Percentiles rank a stretch among this genome's conserved stretches.
These are phyloP conservation scores for Mastacembelus armatus DNA, from an alignment of 2,797 vertebrate species.

Conservation along the genomic window DNA sequence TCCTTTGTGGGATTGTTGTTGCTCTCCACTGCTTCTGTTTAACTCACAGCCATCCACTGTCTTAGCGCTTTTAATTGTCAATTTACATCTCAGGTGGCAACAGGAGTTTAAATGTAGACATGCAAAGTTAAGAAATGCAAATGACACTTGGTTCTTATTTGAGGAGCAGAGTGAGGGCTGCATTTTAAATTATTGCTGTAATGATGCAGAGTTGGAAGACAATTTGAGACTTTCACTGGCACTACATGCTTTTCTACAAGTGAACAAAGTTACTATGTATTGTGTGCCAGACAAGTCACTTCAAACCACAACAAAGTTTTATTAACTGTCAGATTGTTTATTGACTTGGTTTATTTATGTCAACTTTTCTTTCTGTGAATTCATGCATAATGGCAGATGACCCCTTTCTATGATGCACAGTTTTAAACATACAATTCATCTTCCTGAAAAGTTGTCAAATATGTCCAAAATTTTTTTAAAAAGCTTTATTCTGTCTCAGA, in stretches of 20 bases:
- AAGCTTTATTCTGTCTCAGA: constrained; percentile 41
- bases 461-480: constrained; percentile 31
- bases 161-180: constrained; percentile 9
- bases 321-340: constrained; percentile 44
- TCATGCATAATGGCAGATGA: constrained; percentile 56
- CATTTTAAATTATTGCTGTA: constrained; percentile 37
- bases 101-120: constrained; percentile 35
- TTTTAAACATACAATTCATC: constrained; percentile 37
- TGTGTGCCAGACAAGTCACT: constrained; percentile 28
- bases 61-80: constrained; percentile 45
- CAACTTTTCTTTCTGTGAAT: constrained; percentile 48
- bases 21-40: constrained; percentile 19
- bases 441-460: constrained; percentile 46
- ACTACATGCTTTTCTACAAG: constrained; percentile 31
- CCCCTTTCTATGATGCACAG: constrained; percentile 31
- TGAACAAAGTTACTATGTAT: constrained; percentile 55
- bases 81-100: constrained; percentile 44
- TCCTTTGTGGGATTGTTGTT: constrained; percentile 25
- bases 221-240: constrained; percentile 37
- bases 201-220: constrained; percentile 41
- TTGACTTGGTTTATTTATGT: constrained; percentile 40
- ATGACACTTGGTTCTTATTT: constrained; percentile 17
- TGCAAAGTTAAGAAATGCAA: constrained; percentile 40
- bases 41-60: constrained; percentile 24
- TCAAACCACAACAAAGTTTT: constrained; percentile 40